phyloP scores from a whole-genome alignment of 2,888 invertebrate species.

The Caenorhabditis sp. region DNA sequence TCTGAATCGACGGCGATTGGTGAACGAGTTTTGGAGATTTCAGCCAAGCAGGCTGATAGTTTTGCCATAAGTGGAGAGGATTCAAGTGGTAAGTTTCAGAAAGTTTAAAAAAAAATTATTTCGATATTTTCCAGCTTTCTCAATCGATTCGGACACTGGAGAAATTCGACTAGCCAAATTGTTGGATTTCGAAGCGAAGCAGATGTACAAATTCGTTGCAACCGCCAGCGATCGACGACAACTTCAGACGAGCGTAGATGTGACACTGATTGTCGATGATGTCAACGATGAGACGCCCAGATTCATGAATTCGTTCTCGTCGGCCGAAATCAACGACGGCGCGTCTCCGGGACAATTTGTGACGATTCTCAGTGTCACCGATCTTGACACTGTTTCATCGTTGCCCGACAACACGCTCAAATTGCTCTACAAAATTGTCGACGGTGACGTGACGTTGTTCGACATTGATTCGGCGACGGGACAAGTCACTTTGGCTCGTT shows the following conservation, averaged over 20 bases:
- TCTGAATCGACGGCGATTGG: constrained; percentile 47
- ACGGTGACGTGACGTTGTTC: constrained; percentile 65
- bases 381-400: constrained; percentile 52
- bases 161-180: constrained; percentile 85
- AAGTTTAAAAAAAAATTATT: no score
- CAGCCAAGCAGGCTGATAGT: constrained; percentile 3
- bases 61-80: constrained; percentile 6
- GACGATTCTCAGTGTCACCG: constrained; percentile 53
- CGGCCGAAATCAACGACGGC: constrained; percentile 44
- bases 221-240: constrained; percentile 79
- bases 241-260: constrained; percentile 80
- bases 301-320: constrained; percentile 42
- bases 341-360: constrained; percentile 54
- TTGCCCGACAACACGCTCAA: constrained; percentile 40
- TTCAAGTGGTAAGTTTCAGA: not conserved
- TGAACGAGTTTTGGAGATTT: constrained; percentile 56
- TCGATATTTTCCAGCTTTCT: constrained; percentile 70
- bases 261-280: constrained; percentile 53
- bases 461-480: constrained; percentile 50
- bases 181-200: constrained; percentile 86
- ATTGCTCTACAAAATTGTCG: constrained; percentile 55
- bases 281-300: constrained; percentile 60
- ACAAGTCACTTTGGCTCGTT: constrained; percentile 49
- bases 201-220: constrained; percentile 41
- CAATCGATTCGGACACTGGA: constrained; percentile 81